Evolutionary conservation across 2,797 vertebrate species (phyloP), one percentile per base, ranked within the genome.

Genomic region (Typhlichthys subterraneus): DNA sequence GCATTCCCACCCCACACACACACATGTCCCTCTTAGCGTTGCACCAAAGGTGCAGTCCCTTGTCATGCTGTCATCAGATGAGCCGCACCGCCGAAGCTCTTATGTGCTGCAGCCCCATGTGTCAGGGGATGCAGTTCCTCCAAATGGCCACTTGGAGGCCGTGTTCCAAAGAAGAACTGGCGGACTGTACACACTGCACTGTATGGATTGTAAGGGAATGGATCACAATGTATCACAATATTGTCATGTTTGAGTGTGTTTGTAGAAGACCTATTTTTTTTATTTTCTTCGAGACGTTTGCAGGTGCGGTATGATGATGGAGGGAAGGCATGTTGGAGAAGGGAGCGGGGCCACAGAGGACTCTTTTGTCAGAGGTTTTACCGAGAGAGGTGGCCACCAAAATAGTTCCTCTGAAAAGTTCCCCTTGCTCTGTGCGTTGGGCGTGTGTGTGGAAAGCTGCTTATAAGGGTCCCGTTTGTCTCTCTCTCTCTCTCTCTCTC

Each of bases 21-120:
- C 48, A 29, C 4, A 53, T 65, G 66, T 68, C 67, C 70, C 61
- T 82, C 80, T 77, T 70, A 85, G 64, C 46, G 0, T 68, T 64
- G 59, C 72, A 74, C 80, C 77, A 88, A 85, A 85, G 73, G 82
- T 87, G 83, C 87, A 86, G 77, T 83, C 76, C 79, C 64, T 63
- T 78, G 65, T 72, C 72, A 77, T 29, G 59, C 62, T 47, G 53
- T 75, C 73, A 56, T 80, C 78, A 77, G 79, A 79, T 79, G 77
- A 85, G 76, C 73, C 67, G 67, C 54, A 75, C 73, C 70, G 73
- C n/a, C n/a, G 48, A 12, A 6, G 48, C 48, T 50, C 13, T 15
- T 6, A 8, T 2, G 33, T 38, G 8, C 33, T 6, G 33, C 33
- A 3, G 23, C 23, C 23, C 3, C 33, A 1, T 6, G 33, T 38